Evolutionary conservation across 2,888 invertebrate genomes (phyloP), one percentile per base, ranked within the genome.

Genomic region (Microplitis deprimator): DNA sequence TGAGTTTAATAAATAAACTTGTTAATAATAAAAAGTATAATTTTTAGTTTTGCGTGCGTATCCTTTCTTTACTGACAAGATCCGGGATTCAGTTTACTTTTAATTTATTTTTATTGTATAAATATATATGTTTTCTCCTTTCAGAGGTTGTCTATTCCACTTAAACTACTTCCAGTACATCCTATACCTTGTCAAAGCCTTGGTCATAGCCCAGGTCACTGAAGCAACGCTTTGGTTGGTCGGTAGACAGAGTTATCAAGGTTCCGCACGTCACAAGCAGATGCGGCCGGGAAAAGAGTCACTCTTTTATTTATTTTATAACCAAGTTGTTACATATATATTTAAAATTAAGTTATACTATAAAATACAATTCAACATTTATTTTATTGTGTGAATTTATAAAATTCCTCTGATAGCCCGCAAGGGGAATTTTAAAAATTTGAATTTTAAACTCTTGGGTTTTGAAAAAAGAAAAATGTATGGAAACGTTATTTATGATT

Each of bases 181-280:
- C 50, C 13, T 50, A 50, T 50, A 50, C 6, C 41, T 74, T 68
- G 60, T 62, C 41, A 62, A 65, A 39, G 61, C 60, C 79, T 83
- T 80, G 81, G 79, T 83, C 81, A 77, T 82, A 81, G 81, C 76
- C 75, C 75, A 67, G 79, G 76, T 79, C 73, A 79, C 80, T 78
- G 72, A 40, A 79, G 75, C 68, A 79, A 80, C 71, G 38, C 71
- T 41, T 50, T 50, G 13, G 50, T 13, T 50, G 50, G 10, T 10
- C 13, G 50, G 8, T 50, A 75, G 82, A 84, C 83, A 82, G 84
- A 84, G 83, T 83, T 80, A 82, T 77, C 84, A 82, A 83, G 83
- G 68, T 83, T 74, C 72, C 50, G 13, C 8, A 13, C 50, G 50
- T 50, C 50, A 72, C 72, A 50, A 10, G 10, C 71, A 60, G 61